Conservation (phyloP, 2,888 invertebrate genomes). For the Apotomis capreana region DNA sequence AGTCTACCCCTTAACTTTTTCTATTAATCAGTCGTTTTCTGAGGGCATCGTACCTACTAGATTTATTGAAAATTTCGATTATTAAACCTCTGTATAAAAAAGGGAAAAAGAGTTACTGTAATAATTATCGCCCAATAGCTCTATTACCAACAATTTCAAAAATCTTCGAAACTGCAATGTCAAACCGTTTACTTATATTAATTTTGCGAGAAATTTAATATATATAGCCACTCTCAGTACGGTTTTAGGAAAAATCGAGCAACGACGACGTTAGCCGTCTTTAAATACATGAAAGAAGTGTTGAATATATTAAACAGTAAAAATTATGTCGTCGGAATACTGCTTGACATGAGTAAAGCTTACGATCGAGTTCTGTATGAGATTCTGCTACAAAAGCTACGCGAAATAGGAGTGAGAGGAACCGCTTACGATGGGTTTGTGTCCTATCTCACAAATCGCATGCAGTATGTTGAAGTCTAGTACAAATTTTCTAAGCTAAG, state of each 20-base stretch:
- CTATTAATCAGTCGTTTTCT: conserved; percentile 1
- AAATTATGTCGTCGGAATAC: too few species aligned
- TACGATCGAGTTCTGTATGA: too few species aligned
- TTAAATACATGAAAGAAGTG: not conserved
- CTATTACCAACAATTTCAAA: conserved; percentile 18
- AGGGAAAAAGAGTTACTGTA: conserved; percentile 2
- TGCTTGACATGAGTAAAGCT: too few species aligned
- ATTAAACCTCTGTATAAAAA: conserved; percentile 26
- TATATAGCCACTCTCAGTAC: conserved; percentile 11
- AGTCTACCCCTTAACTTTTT: not conserved
- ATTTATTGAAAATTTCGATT: conserved; percentile 9
- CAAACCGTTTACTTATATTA: conserved; percentile 3
- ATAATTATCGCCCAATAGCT: conserved; percentile 29
- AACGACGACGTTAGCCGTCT: not conserved
- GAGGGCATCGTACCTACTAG: conserved; percentile 16
- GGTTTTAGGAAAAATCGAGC: conserved; percentile 11
- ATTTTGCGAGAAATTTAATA: conserved; percentile 27
- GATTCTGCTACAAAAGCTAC: too few species aligned
- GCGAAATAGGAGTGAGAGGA: too few species aligned
- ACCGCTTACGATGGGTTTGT: too few species aligned
- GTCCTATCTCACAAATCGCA: too few species aligned
- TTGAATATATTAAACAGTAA: too few species aligned
- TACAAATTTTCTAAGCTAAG: too few species aligned
- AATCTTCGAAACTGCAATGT: conserved; percentile 33
- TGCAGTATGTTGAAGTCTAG: too few species aligned